A percentile compares a stretch with the other conserved stretches of the same genome.
Conservation (phyloP, 1,140 invertebrate genomes). For the Globodera rostochiensis region DNA sequence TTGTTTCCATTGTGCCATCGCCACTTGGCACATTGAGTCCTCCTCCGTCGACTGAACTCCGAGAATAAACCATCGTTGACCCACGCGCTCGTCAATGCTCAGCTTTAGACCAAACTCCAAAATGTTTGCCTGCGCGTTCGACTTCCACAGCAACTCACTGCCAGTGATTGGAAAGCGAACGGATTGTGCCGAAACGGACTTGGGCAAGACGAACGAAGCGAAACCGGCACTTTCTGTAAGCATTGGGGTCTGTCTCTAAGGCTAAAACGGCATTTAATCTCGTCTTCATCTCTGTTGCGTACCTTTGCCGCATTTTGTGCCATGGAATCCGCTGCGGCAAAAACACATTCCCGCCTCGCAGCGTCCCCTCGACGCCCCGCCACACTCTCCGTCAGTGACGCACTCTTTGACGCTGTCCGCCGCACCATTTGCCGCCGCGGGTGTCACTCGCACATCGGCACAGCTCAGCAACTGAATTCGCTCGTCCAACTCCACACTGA, state of each 20-base stretch:
- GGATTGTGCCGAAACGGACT: slow-evolving; percentile 17
- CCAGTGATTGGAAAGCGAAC: slow-evolving; percentile 18
- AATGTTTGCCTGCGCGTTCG: slow-evolving; percentile 13
- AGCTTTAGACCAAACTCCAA: slow-evolving; percentile 28
- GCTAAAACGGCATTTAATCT: slow-evolving; percentile 17
- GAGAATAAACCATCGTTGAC: slow-evolving; percentile 29
- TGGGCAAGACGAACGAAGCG: slow-evolving; percentile 8
- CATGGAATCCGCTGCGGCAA: slow-evolving; percentile 16
- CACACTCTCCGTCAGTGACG: slow-evolving; percentile 29
- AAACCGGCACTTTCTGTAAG: slow-evolving; percentile 27
- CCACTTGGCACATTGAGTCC: slow-evolving; percentile 21
- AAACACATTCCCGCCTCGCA: slow-evolving; percentile 28
- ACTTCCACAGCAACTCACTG: slow-evolving; percentile 35
- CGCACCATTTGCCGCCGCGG: slow-evolving; percentile 6
- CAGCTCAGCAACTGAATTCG: slow-evolving; percentile 46
- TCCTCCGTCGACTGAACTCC: slow-evolving; percentile 31
- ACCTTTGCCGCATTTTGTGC: slow-evolving; percentile 37
- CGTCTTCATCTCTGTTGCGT: slow-evolving; percentile 10
- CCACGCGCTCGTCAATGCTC: background rate
- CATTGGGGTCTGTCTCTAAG: slow-evolving; percentile 29
- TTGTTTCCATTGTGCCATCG: slow-evolving; percentile 14
- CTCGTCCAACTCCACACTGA: slow-evolving; percentile 48
- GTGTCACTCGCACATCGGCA: slow-evolving; percentile 46
- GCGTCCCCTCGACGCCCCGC: slow-evolving; percentile 21
- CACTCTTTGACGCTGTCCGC: slow-evolving; percentile 27